Percentiles rank a stretch among this genome's conserved stretches.
These are phyloP conservation scores for Oplegnathus fasciatus DNA, from an alignment of 2,113 vertebrate species.

Conservation along the genomic window DNA sequence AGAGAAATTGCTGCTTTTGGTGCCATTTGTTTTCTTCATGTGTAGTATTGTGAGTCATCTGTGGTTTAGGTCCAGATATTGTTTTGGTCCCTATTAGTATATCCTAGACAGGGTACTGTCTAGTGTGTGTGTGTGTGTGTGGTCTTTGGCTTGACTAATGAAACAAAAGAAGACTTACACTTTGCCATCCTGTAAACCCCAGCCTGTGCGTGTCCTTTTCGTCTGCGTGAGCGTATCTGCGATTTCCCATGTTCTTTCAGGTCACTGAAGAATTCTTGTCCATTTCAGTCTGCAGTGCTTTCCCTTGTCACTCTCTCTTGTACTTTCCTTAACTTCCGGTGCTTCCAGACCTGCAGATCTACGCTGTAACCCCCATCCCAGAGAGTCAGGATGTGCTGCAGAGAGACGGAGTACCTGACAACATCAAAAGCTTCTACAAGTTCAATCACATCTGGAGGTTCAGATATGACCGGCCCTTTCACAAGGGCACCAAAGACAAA, in stretches of 20 bases:
- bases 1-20: background rate
- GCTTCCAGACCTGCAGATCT: slow-evolving; percentile 95
- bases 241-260: slow-evolving; percentile 20
- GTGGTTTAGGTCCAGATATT: background rate
- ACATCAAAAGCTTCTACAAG: slow-evolving; percentile 99
- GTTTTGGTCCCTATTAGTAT: background rate
- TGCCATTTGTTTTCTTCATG: background rate
- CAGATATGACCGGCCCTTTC: slow-evolving; percentile 96
- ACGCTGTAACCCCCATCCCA: slow-evolving; percentile 97
- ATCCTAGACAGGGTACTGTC: background rate
- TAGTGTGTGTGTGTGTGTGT: background rate
- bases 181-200: background rate
- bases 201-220: background rate
- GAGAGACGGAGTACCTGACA: slow-evolving; percentile 96
- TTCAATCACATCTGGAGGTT: slow-evolving; percentile 99
- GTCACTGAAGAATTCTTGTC: slow-evolving; percentile 29
- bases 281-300: slow-evolving; percentile 19
- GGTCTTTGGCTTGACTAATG: background rate
- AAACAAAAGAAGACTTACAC: background rate
- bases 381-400: slow-evolving; percentile 97
- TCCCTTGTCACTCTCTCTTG: background rate
- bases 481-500: slow-evolving; percentile 98
- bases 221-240: background rate
- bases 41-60: background rate
- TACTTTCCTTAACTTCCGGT: slow-evolving; percentile 82